Percentiles rank a stretch among this genome's conserved stretches.
phyloP scores from a whole-genome alignment of 2,797 vertebrate species.

The Acanthis flammea region DNA sequence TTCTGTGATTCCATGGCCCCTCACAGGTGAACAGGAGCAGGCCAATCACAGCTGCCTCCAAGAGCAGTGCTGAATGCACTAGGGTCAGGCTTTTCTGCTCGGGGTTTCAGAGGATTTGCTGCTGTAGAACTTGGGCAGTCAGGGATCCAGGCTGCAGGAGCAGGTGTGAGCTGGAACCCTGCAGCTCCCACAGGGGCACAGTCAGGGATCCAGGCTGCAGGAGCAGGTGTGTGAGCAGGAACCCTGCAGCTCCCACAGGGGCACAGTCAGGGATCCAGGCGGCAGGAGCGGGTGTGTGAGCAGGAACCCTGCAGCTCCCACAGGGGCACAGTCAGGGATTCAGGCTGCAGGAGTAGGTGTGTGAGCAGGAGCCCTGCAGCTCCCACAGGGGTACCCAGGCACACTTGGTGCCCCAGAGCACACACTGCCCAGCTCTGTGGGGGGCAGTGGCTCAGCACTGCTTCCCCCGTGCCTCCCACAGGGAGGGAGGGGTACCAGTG shows the following conservation, averaged over 20 bases:
- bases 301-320: no score
- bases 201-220: no score
- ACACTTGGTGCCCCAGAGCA: not conserved
- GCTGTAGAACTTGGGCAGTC: not conserved
- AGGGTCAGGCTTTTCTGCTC: not conserved
- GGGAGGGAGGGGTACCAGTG: not conserved
- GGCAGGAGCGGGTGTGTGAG: no score
- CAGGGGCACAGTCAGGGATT: no score
- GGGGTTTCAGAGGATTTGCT: not conserved
- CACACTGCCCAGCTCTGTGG: accelerated
- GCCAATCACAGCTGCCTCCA: not conserved
- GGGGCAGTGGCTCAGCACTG: not conserved
- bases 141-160: not conserved
- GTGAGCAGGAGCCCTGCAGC: not conserved
- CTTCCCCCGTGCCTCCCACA: not conserved
- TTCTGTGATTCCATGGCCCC: not conserved
- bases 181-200: not conserved
- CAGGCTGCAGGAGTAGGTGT: no score
- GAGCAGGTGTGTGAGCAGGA: no score
- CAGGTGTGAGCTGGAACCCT: not conserved
- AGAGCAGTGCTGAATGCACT: accelerated
- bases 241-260: no score
- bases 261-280: no score
- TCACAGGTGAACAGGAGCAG: not conserved
- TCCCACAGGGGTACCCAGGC: not conserved